phyloP scores from a whole-genome alignment of 2,888 invertebrate species.

The Anagyrus pseudococci region DNA sequence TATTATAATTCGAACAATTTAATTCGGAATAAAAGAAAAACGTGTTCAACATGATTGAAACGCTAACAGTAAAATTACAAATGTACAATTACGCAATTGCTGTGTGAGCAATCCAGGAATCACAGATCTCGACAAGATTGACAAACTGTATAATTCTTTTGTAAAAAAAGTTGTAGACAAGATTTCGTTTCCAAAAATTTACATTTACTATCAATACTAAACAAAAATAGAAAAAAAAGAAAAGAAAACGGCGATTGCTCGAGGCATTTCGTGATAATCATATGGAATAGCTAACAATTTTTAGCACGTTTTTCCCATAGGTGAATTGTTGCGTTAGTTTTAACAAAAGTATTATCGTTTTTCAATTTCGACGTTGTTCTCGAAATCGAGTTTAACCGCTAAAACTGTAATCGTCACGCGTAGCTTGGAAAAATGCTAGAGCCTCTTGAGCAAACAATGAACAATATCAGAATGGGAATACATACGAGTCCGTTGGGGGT shows the following conservation, averaged over 20 bases:
- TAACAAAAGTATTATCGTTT: too few species aligned
- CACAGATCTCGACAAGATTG: constrained; percentile 35
- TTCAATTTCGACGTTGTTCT: too few species aligned
- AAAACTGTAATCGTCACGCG: too few species aligned
- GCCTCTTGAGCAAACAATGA: constrained; percentile 26
- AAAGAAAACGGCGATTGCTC: constrained; percentile 4
- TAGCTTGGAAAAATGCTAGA: constrained; percentile 25
- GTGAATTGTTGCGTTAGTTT: too few species aligned
- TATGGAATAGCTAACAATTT: too few species aligned
- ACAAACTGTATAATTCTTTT: constrained; percentile 29
- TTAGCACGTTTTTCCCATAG: too few species aligned
- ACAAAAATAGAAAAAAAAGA: too few species aligned
- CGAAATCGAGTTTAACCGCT: too few species aligned
- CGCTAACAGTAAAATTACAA: constrained; percentile 27
- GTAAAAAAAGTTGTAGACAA: constrained; percentile 28
- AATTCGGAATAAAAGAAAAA: neutral
- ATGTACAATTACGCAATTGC: constrained; percentile 29
- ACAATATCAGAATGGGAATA: constrained; percentile 10
- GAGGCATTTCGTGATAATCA: constrained; percentile 16
- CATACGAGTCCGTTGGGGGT: neutral
- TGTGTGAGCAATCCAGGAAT: constrained; percentile 36
- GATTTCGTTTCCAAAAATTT: constrained; percentile 25
- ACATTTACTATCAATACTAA: constrained; percentile 17
- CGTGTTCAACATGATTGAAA: constrained; percentile 29
- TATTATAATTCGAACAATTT: neutral